These are phyloP conservation scores for Holothuria glaberrima DNA, from an alignment of 35 echinoderm and acorn worm genomes.

Conservation along the genomic window DNA sequence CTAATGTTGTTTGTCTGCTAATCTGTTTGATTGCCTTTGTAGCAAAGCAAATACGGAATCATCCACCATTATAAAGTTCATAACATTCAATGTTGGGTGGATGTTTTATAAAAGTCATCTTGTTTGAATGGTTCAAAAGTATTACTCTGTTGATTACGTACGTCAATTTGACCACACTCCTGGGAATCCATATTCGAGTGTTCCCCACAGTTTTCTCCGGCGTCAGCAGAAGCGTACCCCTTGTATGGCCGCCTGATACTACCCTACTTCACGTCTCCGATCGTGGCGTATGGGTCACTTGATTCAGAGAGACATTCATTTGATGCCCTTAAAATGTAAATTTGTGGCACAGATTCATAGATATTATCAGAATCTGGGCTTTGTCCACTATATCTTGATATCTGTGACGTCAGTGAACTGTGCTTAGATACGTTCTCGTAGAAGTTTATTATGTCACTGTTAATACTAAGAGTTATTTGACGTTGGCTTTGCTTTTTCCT, in stretches of 20 bases:
- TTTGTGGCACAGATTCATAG: neutral
- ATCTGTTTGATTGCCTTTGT: too few relatives aligned
- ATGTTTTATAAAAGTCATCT: too few relatives aligned
- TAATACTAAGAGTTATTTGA: neutral
- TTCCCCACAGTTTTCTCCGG: neutral
- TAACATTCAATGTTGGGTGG: too few relatives aligned
- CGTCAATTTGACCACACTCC: too few relatives aligned
- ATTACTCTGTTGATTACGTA: too few relatives aligned
- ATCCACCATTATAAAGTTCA: too few relatives aligned
- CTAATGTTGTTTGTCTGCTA: too few relatives aligned
- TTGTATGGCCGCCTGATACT: neutral
- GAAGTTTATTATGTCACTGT: conserved; percentile 26
- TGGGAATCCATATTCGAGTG: neutral
- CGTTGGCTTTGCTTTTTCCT: neutral
- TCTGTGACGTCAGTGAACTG: conserved; percentile 16
- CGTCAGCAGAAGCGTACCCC: neutral
- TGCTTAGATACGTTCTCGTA: conserved; percentile 50
- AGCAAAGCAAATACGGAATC: too few relatives aligned
- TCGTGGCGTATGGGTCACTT: neutral
- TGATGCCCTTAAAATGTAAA: neutral
- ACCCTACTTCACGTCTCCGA: neutral
- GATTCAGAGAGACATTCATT: neutral
- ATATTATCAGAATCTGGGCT: neutral
- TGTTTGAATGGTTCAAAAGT: too few relatives aligned
- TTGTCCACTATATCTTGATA: conserved; percentile 6